Evolutionary conservation across 2,113 vertebrate species (phyloP), one percentile per base, ranked within the genome.

Genomic region (Isichthys henryi): DNA sequence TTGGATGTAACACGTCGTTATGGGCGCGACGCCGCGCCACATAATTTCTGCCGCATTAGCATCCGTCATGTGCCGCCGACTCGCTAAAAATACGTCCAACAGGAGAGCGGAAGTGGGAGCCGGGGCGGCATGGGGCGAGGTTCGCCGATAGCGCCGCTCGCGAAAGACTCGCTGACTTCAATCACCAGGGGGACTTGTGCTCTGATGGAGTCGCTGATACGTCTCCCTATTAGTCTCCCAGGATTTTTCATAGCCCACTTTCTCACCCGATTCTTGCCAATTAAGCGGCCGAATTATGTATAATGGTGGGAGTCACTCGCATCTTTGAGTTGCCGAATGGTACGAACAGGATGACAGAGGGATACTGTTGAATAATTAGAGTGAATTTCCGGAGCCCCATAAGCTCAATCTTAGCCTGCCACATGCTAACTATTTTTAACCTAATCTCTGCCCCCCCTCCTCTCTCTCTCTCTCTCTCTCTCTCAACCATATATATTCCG

Each of bases 271-370:
- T 96, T 95, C 95, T 96, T 97, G 95, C 97, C 97, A 97, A 97
- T 98, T 97, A 98, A 97, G 96, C 96, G 95, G 97, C 96, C 95
- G 97, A 97, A 99, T 98, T 97, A 98, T 97, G 96, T 97, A 97
- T 97, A 97, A 97, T 97, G 96, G 96, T 91, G 94, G 95, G 95
- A 96, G 96, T 96, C 96, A 98, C 96, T 96, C 96, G 95, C 94
- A 95, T 96, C 97, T 96, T 94, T 94, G 91, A 93, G 94, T 94
- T 94, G 94, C 95, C 94, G 94, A 95, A 94, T 93, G 95, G 93
- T 95, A 93, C 94, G 95, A 95, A 95, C 96, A 95, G 95, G 95
- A 96, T 97, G 97, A 98, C 96, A 97, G 96, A 96, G 95, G 95
- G 95, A 96, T 95, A 95, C 94, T 90, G n/a, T 96, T 96, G 96